These are phyloP conservation scores for Campoplex nolae DNA, from an alignment of 2,888 invertebrate genomes.

Conservation along the genomic window DNA sequence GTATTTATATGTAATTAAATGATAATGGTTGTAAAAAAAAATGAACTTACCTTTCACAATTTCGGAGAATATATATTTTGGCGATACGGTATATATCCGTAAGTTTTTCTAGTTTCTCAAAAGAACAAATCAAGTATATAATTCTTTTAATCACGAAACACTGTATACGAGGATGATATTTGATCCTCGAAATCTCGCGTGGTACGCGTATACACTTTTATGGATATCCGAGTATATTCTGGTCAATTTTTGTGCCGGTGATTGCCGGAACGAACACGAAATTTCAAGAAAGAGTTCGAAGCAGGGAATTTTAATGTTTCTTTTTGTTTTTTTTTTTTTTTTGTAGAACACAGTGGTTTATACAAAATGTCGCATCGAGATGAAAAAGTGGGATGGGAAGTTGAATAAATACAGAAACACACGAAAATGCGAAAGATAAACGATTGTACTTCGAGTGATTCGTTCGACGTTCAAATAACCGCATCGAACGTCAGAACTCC, in stretches of 20 bases:
- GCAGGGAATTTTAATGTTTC: neutral
- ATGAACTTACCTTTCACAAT: neutral
- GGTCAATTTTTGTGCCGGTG: neutral
- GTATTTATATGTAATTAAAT: constrained; percentile 2
- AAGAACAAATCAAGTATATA: neutral
- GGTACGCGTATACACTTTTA: neutral
- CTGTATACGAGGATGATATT: neutral
- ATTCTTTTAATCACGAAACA: neutral
- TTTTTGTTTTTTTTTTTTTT: neutral
- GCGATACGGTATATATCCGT: neutral
- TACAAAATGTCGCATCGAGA: neutral
- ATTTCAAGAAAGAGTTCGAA: neutral
- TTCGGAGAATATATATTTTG: constrained; percentile 5
- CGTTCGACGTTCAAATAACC: neutral
- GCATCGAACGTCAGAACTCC: constrained; percentile 15
- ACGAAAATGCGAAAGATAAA: neutral
- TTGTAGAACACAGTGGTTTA: neutral
- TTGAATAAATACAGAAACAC: neutral
- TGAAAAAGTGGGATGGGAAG: neutral
- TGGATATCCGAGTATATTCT: neutral
- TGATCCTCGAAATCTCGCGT: neutral
- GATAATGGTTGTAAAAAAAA: neutral
- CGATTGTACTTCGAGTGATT: neutral
- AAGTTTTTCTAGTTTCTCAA: neutral
- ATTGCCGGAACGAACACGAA: neutral